Base-by-base conservation (phyloP, 2,797 vertebrate genomes). In the Sebastes oblongus region DNA sequence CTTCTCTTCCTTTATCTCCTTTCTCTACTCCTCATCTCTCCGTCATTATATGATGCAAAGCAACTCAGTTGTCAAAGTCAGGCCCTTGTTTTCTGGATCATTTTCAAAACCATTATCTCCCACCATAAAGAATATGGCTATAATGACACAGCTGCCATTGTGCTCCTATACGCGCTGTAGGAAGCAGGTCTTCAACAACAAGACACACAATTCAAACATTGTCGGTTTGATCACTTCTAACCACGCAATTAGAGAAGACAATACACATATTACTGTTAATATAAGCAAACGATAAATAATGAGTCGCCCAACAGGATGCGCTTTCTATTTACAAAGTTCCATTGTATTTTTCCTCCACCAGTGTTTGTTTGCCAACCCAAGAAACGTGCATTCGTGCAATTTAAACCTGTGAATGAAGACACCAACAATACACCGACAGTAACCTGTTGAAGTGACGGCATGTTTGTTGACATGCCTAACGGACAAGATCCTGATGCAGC, bases 401-500 rank as follows among this genome's bases (percentile, higher is more conserved):
- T 66, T 52, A 55, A 66, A 78, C 64, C 56, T 1, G 11, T 82
- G 62, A 74, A 71, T 67, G 20, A 80, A 88, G 81, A 84, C 54
- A 79, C 70, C n/a, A 46, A 64, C 83, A 83, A 80, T n/a, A 72
- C 72, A 42, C 76, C 81, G 69, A 72, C 56, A 36, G 71, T 62
- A 59, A 78, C 79, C 89, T 82, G 92, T 74, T 90, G 77, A 58
- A 89, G 77, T 66, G 85, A 89, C 82, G 52, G 89, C 60, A 56
- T 82, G 86, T 93, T 91, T 96, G 94, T 95, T 96, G 94, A 96
- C 94, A 92, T 91, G 93, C 83, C 92, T 89, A 95, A 96, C 93
- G 79, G 92, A 93, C 94, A 92, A 95, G 94, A 96, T 96, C 96
- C 96, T 96, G 95, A 96, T 94, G 91, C 88, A 96, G 93, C 95